Evolutionary conservation across 2,113 vertebrate genomes (phyloP).

Genomic region (Cisticola juncidis): DNA sequence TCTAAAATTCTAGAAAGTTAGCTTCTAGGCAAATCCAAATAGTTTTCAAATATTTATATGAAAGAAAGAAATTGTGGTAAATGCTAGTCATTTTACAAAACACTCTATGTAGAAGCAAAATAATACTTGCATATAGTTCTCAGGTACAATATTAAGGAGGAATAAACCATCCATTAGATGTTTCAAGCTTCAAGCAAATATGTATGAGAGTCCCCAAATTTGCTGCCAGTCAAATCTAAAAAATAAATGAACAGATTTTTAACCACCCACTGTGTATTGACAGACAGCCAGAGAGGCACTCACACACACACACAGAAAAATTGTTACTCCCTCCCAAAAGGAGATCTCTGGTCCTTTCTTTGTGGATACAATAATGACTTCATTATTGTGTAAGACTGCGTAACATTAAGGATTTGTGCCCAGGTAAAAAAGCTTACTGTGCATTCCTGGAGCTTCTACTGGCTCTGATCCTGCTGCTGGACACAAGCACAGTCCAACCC

Average conservation of each 20-base stretch:
- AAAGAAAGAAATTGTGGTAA: background rate
- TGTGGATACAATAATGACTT: background rate
- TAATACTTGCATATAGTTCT: background rate
- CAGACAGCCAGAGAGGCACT: background rate
- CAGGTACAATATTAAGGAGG: background rate
- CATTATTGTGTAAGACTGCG: background rate
- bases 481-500: background rate
- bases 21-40: background rate
- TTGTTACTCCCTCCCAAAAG: background rate
- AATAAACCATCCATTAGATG: background rate
- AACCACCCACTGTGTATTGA: background rate
- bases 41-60: background rate
- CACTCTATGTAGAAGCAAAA: background rate
- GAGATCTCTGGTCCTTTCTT: background rate
- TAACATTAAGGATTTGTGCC: background rate
- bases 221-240: background rate
- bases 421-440: background rate
- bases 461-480: background rate
- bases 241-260: background rate
- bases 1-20: conserved; percentile 1
- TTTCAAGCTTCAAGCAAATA: background rate
- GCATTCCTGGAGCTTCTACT: background rate
- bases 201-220: background rate
- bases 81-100: background rate
- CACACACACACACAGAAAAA: background rate